Evolutionary conservation across 2,113 vertebrate genomes (phyloP), one percentile per base, ranked within the genome.

Genomic region (Trachemys scripta): DNA sequence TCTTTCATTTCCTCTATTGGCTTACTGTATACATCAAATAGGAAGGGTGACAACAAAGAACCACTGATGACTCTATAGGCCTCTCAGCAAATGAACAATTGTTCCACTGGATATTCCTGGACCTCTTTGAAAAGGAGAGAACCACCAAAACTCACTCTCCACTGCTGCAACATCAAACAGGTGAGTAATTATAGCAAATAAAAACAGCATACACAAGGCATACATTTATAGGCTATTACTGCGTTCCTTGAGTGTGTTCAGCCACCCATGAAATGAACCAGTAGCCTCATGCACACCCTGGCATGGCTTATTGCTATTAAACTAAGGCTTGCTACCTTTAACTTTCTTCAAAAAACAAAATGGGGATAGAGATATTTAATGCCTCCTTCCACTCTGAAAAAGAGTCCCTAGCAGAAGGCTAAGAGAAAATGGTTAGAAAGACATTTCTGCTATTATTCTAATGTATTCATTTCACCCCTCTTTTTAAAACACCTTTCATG

Each of bases 81-180:
- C 84, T 82, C 88, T 76, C 85, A 50, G 69, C n/a, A 85, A 87
- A 83, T 51, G 79, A 86, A 50, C 29, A 65, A 50, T 17, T 42
- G 5, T 35, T 38, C 22, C 42, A 76, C 42, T 27, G 75, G 24
- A 24, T 45, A 76, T 76, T 76, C 75, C 75, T 47, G 11, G 42
- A 31, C 69, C 29, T 80, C 17, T 42, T 42, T 82, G 80, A 8
- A 42, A 25, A 35, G n/a, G 50, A 22, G 31, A 45, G 50, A 89
- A 38, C 49, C 65, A 38, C 0, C 0, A 83, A 20, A 29, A 20
- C 16, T 93, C 53, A 1, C 65, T 80, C 72, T 42, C 38, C 56
- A 0, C 72, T 17, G 0, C 0, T 82, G 45, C 53, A 85, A 87
- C 65, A 0, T 27, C 6, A 50, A 47, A 38, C 25, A 14, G 2